Conservation (phyloP, 1,140 invertebrate species). For the Acyrthosiphon pisum region DNA sequence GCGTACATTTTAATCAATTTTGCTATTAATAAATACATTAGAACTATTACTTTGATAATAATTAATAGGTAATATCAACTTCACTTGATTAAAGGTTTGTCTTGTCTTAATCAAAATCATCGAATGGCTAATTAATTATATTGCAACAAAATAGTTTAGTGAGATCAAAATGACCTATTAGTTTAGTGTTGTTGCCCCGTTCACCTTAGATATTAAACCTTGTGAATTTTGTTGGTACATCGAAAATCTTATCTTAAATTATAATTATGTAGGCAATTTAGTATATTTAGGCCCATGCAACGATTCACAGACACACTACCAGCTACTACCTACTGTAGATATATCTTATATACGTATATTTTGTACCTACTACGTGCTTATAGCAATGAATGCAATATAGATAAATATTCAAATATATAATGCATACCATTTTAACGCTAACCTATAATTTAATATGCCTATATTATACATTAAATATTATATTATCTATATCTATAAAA, state of each 20-base stretch:
- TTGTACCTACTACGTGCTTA: neutral
- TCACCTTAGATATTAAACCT: slow-evolving; percentile 15
- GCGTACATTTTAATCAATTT: neutral
- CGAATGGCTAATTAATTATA: neutral
- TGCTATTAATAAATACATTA: neutral
- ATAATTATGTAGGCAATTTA: slow-evolving; percentile 12
- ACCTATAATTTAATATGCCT: neutral
- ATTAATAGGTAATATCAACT: neutral
- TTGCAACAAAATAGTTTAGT: neutral
- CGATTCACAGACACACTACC: neutral
- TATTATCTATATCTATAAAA: neutral
- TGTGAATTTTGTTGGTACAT: neutral
- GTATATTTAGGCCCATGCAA: neutral
- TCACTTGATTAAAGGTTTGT: neutral
- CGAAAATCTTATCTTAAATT: neutral
- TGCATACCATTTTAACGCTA: neutral
- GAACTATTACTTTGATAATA: neutral
- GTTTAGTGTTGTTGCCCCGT: neutral
- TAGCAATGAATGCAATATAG: neutral
- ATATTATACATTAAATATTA: neutral
- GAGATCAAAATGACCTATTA: neutral
- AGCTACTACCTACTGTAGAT: neutral
- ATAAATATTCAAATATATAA: neutral
- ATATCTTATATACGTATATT: neutral
- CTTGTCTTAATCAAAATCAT: neutral